Conservation (phyloP, 2,113 vertebrate genomes). For the Asarcornis scutulata region DNA sequence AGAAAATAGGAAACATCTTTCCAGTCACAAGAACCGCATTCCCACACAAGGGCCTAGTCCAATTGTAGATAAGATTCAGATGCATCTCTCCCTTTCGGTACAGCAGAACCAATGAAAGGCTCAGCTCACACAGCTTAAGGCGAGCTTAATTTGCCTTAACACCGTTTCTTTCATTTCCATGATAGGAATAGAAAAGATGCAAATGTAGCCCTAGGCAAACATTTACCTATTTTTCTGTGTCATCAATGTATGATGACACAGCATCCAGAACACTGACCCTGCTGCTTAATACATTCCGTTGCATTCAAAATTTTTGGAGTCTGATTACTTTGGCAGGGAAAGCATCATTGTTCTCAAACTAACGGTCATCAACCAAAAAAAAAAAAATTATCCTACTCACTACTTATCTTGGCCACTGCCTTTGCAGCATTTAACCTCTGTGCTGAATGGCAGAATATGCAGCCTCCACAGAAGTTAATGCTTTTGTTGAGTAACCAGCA, state of each 20-base stretch:
- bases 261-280: background rate
- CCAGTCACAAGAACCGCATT: background rate
- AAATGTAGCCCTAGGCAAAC: background rate
- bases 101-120: background rate
- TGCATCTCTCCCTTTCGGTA: background rate
- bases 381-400: conserved; percentile 13
- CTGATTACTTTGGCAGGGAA: conserved; percentile 33
- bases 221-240: background rate
- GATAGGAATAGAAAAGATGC: background rate
- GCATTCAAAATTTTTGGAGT: background rate
- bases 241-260: conserved; percentile 13
- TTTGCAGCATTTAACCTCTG: conserved; percentile 43
- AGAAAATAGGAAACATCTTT: background rate
- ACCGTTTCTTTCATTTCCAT: conserved; percentile 2
- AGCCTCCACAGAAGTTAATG: conserved; percentile 36
- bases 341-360: conserved; percentile 37
- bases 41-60: background rate
- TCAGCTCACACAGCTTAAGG: background rate
- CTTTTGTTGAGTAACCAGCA: conserved; percentile 47
- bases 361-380: background rate
- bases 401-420: conserved; percentile 46
- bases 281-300: background rate
- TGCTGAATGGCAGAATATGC: background rate
- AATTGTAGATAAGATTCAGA: background rate
- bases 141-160: background rate